Conservation (phyloP, 2,797 vertebrate genomes). For the Holocentrus rufus region DNA sequence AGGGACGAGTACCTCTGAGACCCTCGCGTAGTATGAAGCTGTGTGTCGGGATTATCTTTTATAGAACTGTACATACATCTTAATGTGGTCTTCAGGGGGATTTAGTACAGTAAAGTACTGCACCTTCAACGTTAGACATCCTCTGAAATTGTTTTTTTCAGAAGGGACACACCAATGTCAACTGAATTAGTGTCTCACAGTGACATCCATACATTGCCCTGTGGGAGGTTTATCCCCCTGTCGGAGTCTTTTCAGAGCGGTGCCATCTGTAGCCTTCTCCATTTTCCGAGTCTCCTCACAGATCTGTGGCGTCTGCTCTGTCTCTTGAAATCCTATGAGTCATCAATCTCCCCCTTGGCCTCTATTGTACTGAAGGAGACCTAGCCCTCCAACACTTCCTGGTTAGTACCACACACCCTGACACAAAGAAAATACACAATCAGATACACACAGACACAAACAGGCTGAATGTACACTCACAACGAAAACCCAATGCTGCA, state of each 20-base stretch:
- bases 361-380: constrained; percentile 55
- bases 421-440: constrained; percentile 27
- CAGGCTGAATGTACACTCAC: constrained; percentile 9
- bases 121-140: constrained; percentile 10
- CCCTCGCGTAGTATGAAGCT: constrained; percentile 10
- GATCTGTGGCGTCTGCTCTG: constrained; percentile 48
- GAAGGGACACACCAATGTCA: constrained; percentile 45
- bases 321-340: constrained; percentile 71
- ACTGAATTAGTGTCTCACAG: constrained; percentile 45
- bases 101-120: neutral
- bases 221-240: constrained; percentile 41
- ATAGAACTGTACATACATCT: neutral
- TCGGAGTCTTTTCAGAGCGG: constrained; percentile 47
- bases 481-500: constrained; percentile 6
- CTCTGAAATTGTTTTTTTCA: constrained; percentile 36
- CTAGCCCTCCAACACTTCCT: constrained; percentile 46
- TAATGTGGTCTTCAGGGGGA: constrained; percentile 7
- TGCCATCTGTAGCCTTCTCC: constrained; percentile 52
- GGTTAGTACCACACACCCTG: constrained; percentile 49
- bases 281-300: constrained; percentile 55
- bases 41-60: constrained; percentile 2
- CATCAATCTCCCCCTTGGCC: constrained; percentile 66
- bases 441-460: constrained; percentile 30
- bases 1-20: constrained; percentile 33
- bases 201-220: constrained; percentile 61